Evolutionary conservation across 2,113 vertebrate species (phyloP).

Genomic region (Dromaius novaehollandiae): DNA sequence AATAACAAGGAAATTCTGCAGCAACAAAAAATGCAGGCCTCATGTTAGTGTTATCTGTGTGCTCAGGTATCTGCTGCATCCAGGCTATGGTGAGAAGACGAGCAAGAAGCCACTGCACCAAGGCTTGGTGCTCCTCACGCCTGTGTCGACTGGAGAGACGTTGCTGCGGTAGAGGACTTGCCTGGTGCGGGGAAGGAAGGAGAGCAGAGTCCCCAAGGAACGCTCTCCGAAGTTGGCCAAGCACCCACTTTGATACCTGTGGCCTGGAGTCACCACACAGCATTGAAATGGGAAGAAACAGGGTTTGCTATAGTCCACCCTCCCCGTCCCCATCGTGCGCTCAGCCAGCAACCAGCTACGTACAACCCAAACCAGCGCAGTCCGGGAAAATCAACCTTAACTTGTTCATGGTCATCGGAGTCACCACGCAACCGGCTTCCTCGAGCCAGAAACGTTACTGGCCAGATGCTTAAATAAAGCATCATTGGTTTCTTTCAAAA

Average conservation of each 20-base stretch:
- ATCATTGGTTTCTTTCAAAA: neutral
- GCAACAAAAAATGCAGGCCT: neutral
- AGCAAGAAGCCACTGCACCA: accelerated
- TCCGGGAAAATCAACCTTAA: conserved; percentile 36
- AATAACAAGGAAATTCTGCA: neutral
- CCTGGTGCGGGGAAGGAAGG: neutral
- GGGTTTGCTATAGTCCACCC: neutral
- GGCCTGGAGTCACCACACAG: neutral
- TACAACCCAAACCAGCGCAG: neutral
- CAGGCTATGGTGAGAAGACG: neutral
- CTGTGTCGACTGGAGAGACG: neutral
- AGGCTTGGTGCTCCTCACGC: neutral
- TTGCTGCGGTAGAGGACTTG: too few relatives aligned
- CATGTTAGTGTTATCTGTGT: accelerated
- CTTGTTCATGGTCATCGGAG: neutral
- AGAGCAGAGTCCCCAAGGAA: neutral
- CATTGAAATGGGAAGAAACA: neutral
- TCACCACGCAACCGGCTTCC: neutral
- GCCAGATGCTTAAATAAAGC: neutral
- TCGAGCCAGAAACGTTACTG: neutral
- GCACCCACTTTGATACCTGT: neutral
- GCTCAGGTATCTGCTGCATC: neutral
- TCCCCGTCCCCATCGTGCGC: neutral
- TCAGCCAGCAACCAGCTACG: neutral
- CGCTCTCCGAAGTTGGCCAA: neutral